These are phyloP conservation scores for Recurvirostra avosetta DNA, from an alignment of 2,113 vertebrate species.

Conservation along the genomic window DNA sequence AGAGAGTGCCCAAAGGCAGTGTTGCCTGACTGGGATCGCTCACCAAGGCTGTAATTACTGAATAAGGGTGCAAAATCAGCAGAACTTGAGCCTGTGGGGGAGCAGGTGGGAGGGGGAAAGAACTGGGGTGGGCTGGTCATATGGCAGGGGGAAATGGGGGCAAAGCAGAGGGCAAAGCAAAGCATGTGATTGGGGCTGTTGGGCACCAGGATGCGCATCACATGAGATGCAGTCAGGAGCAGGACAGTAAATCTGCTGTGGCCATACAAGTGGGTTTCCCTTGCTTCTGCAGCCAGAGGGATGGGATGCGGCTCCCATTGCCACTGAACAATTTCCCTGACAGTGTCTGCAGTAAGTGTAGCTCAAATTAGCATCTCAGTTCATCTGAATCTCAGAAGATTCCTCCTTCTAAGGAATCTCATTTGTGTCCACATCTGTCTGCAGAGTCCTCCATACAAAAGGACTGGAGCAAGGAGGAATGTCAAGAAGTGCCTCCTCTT, in stretches of 20 bases:
- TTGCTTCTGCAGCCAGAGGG: background rate
- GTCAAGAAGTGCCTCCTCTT: background rate
- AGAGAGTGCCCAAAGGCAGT: background rate
- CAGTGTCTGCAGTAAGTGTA: background rate
- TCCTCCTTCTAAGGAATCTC: background rate
- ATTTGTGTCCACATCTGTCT: background rate
- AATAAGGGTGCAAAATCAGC: background rate
- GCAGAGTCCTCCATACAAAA: background rate
- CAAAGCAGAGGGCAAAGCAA: background rate
- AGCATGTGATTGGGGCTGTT: background rate
- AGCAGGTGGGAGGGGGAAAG: background rate
- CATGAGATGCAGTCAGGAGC: background rate
- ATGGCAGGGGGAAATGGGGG: background rate
- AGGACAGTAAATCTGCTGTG: background rate
- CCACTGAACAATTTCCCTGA: background rate
- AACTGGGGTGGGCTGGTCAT: background rate
- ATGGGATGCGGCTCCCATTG: background rate
- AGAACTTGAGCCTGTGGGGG: background rate
- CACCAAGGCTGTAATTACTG: background rate
- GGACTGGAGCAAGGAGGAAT: background rate
- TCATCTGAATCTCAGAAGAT: background rate
- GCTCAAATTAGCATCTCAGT: background rate
- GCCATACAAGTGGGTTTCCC: background rate
- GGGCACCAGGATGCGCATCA: accelerated
- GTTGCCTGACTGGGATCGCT: background rate